Conservation (phyloP, 2,797 vertebrate species). For the Clarias platycephalus region DNA sequence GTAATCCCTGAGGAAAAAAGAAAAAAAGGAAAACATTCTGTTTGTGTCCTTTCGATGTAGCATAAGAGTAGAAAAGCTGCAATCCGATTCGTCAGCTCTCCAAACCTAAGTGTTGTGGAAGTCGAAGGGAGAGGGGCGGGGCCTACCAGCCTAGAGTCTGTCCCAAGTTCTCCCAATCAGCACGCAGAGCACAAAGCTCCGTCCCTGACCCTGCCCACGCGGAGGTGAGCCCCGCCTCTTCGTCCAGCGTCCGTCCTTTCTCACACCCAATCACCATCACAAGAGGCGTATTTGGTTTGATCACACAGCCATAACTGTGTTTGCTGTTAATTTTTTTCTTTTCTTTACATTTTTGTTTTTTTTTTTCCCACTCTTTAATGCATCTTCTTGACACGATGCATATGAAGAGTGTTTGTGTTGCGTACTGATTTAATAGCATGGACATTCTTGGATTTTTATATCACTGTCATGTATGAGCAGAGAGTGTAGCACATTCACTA, state of each 20-base stretch:
- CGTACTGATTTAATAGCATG: slow-evolving; percentile 50
- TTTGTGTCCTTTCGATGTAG: slow-evolving; percentile 73
- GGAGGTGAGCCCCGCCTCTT: slow-evolving; percentile 86
- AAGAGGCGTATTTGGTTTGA: slow-evolving; percentile 53
- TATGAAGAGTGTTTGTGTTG: slow-evolving; percentile 40
- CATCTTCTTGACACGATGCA: slow-evolving; percentile 45
- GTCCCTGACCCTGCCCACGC: slow-evolving; percentile 85
- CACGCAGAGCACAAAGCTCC: slow-evolving; percentile 83
- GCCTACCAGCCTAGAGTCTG: slow-evolving; percentile 81
- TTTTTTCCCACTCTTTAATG: slow-evolving; percentile 25
- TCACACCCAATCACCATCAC: slow-evolving; percentile 51
- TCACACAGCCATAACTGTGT: slow-evolving; percentile 44
- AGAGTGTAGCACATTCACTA: slow-evolving; percentile 1
- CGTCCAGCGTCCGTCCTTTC: slow-evolving; percentile 65
- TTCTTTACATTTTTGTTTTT: background rate
- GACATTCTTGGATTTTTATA: slow-evolving; percentile 27
- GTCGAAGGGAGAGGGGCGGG: slow-evolving; percentile 80
- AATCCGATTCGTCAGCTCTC: slow-evolving; percentile 87
- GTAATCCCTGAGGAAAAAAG: background rate
- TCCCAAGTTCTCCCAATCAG: slow-evolving; percentile 84
- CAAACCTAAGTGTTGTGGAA: slow-evolving; percentile 87
- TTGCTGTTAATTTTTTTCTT: background rate
- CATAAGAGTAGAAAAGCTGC: slow-evolving; percentile 87
- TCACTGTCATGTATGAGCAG: slow-evolving; percentile 39
- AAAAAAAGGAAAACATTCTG: slow-evolving; percentile 46